phyloP scores from a whole-genome alignment of 1,140 invertebrate genomes.

The Heterodera schachtii region DNA sequence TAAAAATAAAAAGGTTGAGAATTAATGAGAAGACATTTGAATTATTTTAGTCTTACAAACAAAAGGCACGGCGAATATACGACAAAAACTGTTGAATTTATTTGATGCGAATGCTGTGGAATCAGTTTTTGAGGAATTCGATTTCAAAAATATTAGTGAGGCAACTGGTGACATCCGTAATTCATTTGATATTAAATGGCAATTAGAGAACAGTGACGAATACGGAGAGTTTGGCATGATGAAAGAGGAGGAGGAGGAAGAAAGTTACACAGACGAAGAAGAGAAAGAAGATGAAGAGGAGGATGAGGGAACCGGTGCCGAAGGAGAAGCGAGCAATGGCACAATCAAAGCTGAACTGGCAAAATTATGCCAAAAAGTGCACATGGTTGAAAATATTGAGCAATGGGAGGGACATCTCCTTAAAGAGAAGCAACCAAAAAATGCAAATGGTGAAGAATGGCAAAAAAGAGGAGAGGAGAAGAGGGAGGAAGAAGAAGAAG shows the following conservation, averaged over 20 bases:
- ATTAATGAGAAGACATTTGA: background rate
- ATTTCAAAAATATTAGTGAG: background rate
- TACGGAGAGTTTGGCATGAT: too few relatives aligned
- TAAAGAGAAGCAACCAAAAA: too few relatives aligned
- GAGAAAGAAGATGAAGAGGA: background rate
- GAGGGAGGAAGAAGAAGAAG: too few relatives aligned
- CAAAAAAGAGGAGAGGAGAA: too few relatives aligned
- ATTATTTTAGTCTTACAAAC: background rate
- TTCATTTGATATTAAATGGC: background rate
- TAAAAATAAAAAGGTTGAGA: too few relatives aligned
- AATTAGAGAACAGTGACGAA: background rate
- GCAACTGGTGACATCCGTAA: background rate
- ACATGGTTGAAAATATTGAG: too few relatives aligned
- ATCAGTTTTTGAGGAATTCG: background rate
- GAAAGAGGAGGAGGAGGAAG: background rate
- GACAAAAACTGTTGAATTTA: background rate
- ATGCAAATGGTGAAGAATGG: too few relatives aligned
- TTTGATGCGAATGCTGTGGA: background rate
- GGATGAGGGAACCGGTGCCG: background rate
- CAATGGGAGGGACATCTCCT: too few relatives aligned
- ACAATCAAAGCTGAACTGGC: too few relatives aligned
- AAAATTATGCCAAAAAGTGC: too few relatives aligned
- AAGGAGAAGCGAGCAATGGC: too few relatives aligned
- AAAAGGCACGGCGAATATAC: background rate
- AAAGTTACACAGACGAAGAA: background rate